A percentile compares a stretch with the other conserved stretches of the same genome.
These are phyloP conservation scores for Berghia stephanieae DNA, from an alignment of 1,140 invertebrate genomes.

Conservation along the genomic window DNA sequence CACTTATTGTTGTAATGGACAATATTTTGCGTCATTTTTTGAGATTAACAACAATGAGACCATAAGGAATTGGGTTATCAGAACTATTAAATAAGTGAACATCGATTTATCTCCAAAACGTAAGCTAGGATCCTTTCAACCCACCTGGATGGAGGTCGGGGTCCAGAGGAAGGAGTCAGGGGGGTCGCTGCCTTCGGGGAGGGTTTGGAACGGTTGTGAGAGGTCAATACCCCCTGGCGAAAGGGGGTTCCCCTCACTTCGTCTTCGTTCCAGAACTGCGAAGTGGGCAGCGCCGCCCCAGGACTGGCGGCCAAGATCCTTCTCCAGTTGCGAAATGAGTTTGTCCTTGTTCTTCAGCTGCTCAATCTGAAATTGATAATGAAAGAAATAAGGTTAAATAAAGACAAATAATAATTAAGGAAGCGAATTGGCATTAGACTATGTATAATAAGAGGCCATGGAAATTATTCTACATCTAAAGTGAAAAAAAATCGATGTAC, in stretches of 20 bases:
- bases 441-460: background rate
- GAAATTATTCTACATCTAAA: background rate
- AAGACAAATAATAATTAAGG: background rate
- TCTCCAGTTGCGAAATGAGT: slow-evolving; percentile 48
- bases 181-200: slow-evolving; percentile 29
- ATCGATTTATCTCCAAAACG: too few relatives aligned
- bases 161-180: slow-evolving; percentile 13
- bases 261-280: slow-evolving; percentile 30
- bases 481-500: background rate
- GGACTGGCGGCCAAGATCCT: slow-evolving; percentile 45
- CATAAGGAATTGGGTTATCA: too few relatives aligned
- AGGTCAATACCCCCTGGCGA: background rate
- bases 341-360: slow-evolving; percentile 51
- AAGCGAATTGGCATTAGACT: background rate
- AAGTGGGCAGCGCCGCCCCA: slow-evolving; percentile 34
- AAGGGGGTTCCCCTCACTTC: background rate
- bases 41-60: too few relatives aligned
- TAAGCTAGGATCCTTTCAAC: too few relatives aligned
- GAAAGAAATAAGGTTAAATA: background rate
- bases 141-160: slow-evolving; percentile 31
- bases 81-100: too few relatives aligned
- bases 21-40: too few relatives aligned
- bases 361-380: slow-evolving; percentile 45
- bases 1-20: too few relatives aligned
- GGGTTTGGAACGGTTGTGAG: slow-evolving; percentile 13